phyloP scores from a whole-genome alignment of 2,888 invertebrate genomes.

The Geophilus truncorum region DNA sequence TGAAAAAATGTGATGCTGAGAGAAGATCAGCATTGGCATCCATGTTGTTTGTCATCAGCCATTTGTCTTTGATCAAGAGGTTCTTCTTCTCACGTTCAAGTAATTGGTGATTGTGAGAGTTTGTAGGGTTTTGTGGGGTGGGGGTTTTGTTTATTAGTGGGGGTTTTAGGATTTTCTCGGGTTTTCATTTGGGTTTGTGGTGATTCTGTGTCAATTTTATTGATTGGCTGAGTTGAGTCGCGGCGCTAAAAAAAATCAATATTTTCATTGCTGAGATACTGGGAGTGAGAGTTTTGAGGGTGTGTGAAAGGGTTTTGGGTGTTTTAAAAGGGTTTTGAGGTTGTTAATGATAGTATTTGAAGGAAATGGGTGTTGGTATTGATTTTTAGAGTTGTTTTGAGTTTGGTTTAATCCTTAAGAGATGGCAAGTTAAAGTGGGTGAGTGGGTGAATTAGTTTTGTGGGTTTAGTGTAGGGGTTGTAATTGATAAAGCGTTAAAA shows the following conservation, averaged over 20 bases:
- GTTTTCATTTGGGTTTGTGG: background rate
- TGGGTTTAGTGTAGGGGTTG: too few relatives aligned
- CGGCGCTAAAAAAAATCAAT: background rate
- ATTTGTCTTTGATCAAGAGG: background rate
- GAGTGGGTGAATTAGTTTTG: too few relatives aligned
- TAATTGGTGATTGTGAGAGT: background rate
- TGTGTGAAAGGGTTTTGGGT: background rate
- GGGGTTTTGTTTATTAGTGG: background rate
- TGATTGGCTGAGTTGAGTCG: background rate
- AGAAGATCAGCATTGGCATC: background rate
- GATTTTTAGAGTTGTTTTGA: too few relatives aligned
- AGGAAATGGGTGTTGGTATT: too few relatives aligned
- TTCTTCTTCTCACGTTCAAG: background rate
- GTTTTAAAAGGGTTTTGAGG: background rate
- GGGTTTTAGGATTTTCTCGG: background rate
- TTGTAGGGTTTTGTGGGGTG: background rate
- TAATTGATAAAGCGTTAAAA: too few relatives aligned
- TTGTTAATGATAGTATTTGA: too few relatives aligned
- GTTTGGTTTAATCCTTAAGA: too few relatives aligned
- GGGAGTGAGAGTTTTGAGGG: background rate
- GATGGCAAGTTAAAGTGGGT: too few relatives aligned
- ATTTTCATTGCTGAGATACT: background rate
- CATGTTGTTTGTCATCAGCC: constrained; percentile 12
- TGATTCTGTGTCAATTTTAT: background rate
- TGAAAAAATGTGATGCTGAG: background rate